Percentiles rank a stretch among this genome's conserved stretches.
phyloP scores from a whole-genome alignment of 1,140 invertebrate species.

The Drosophila paulistorum region DNA sequence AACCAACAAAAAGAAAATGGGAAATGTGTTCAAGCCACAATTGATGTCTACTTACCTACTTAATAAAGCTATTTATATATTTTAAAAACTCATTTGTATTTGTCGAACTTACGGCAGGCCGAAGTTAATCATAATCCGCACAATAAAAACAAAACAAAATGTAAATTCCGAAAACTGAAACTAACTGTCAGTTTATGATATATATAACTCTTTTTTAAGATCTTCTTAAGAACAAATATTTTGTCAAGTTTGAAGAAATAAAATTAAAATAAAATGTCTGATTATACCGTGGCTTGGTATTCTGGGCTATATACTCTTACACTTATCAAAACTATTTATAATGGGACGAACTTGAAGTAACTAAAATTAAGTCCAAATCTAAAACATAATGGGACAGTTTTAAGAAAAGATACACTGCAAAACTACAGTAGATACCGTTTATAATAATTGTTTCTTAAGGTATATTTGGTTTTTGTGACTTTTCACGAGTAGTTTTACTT shows the following conservation, averaged over 20 bases:
- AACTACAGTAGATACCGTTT: too few relatives aligned
- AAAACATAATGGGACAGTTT: too few relatives aligned
- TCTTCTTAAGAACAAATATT: conserved; percentile 41
- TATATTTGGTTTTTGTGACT: too few relatives aligned
- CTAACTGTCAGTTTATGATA: background rate
- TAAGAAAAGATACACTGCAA: too few relatives aligned
- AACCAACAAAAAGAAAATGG: background rate
- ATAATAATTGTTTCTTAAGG: too few relatives aligned
- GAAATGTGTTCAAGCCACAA: conserved; percentile 47
- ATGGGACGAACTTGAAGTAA: too few relatives aligned
- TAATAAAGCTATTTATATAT: conserved; percentile 15
- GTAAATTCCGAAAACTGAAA: background rate
- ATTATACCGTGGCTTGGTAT: too few relatives aligned
- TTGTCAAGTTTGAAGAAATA: conserved; percentile 42
- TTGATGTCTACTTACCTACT: conserved; percentile 38
- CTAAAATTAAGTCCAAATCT: too few relatives aligned
- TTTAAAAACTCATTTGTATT: background rate
- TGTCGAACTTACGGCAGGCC: background rate
- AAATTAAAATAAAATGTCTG: conserved; percentile 31
- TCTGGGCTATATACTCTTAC: too few relatives aligned
- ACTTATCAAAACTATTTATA: too few relatives aligned
- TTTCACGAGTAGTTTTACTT: too few relatives aligned
- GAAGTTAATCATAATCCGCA: conserved; percentile 2
- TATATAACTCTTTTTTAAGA: conserved; percentile 18
- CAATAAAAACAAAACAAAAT: background rate